Percentiles rank a stretch among this genome's conserved stretches.
These are phyloP conservation scores for Chlorodrepanis virens DNA, from an alignment of 2,113 vertebrate genomes.

Conservation along the genomic window DNA sequence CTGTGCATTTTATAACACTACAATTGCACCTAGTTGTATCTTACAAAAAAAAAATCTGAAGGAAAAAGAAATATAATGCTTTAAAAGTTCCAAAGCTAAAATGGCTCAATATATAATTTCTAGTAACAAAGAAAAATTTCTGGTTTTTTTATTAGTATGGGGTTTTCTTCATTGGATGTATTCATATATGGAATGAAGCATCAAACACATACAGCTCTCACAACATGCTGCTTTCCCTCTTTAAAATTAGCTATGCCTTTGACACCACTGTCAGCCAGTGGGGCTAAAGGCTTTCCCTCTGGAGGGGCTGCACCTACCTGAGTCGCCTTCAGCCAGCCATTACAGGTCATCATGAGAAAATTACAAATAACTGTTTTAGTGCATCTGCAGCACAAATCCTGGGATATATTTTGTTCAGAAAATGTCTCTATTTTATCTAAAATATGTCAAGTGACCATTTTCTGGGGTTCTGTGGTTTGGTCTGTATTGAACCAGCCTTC, in stretches of 20 bases:
- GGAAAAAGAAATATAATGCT: neutral
- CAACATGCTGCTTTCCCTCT: neutral
- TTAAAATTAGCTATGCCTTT: neutral
- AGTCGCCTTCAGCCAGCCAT: neutral
- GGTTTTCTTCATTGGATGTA: neutral
- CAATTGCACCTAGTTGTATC: neutral
- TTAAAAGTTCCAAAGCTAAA: neutral
- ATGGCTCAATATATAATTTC: neutral
- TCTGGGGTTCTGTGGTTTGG: neutral
- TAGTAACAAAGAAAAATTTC: neutral
- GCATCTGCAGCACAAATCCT: neutral
- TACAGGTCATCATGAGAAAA: neutral
- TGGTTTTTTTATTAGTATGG: neutral
- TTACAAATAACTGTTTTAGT: neutral
- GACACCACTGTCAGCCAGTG: neutral
- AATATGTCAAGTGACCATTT: neutral
- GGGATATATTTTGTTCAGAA: neutral
- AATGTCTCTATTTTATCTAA: neutral
- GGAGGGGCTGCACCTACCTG: neutral
- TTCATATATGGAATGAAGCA: neutral
- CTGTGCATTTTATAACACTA: neutral
- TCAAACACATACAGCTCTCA: neutral
- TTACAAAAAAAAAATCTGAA: neutral
- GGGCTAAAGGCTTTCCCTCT: neutral
- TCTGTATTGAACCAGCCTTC: neutral